Evolutionary conservation across 2,113 vertebrate species (phyloP).

Genomic region (Gracilinanus agilis): DNA sequence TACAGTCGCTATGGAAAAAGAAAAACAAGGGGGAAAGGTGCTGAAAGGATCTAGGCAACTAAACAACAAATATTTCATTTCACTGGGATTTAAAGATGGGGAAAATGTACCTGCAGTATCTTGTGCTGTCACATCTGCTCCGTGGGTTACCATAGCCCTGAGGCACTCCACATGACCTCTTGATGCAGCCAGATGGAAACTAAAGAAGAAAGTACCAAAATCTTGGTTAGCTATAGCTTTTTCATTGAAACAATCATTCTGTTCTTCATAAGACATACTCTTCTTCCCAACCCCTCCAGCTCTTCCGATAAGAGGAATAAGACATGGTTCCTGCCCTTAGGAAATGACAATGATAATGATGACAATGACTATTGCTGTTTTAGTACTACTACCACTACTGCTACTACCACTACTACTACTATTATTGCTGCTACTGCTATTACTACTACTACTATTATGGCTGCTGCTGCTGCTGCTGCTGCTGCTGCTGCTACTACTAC

Average conservation of each 20-base stretch:
- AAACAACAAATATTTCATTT: background rate
- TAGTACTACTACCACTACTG: too few species aligned
- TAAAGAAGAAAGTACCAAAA: slow-evolving; percentile 77
- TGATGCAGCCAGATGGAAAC: slow-evolving; percentile 94
- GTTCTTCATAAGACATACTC: background rate
- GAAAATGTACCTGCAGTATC: slow-evolving; percentile 90
- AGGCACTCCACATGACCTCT: slow-evolving; percentile 95
- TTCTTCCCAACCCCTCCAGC: background rate
- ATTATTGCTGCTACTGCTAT: too few species aligned
- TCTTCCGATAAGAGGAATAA: background rate
- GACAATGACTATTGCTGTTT: background rate
- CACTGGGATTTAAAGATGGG: background rate
- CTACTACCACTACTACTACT: too few species aligned
- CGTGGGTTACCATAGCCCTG: slow-evolving; percentile 91
- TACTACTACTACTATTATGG: too few species aligned
- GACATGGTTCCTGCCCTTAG: background rate
- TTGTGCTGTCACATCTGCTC: slow-evolving; percentile 90
- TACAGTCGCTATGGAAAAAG: slow-evolving; percentile 7
- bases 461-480: too few species aligned
- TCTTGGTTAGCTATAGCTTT: background rate
- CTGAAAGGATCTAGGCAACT: background rate
- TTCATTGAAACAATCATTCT: background rate
- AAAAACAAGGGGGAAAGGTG: background rate
- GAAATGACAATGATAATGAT: background rate
- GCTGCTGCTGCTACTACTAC: background rate